Base-by-base conservation (phyloP, 2,797 vertebrate species). In the Dendrocincla fuliginosa region DNA sequence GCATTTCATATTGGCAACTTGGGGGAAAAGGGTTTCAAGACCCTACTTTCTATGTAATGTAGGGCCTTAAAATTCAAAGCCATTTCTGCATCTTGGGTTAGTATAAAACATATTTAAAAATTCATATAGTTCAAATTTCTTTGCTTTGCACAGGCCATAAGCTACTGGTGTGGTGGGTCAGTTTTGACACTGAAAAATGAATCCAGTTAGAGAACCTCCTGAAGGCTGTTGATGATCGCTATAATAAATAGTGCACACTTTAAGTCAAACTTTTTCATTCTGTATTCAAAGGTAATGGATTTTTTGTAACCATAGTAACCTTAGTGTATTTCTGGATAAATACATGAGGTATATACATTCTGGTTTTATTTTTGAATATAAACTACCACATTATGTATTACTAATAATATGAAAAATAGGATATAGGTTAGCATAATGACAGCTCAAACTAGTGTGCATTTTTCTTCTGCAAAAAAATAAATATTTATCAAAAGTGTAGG, bases 201-300 rank as follows among this genome's bases (percentile, higher is more conserved):
- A 97, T 98, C 96, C 98, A 97, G 98, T 98, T 98, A 98, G 97
- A 97, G 97, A 98, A 97, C 97, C 97, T 98, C 97, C 97, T 97
- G 97, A 98, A 98, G 98, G 98, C 98, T 98, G 97, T 98, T 98
- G 98, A 98, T 98, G 98, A 98, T 97, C 94, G 15, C 97, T 98
- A 87, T 98, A 98, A 98, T 98, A 98, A 98, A 98, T 98, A 98
- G 98, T 97, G 96, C 97, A 97, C 97, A 98, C 97, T 98, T 98
- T 97, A 98, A 98, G 98, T 98, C 98, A 98, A 98, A 98, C 98
- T 98, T 98, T 98, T 98, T 98, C 98, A 98, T 98, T 98, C 98
- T 98, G 97, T 98, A 98, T 98, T 98, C 98, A 98, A 98, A 98
- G 98, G 98, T 98, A 98, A 98, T 98, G 98, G 98, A 98, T 98